A percentile compares a stretch with the other conserved stretches of the same genome.
These are phyloP conservation scores for Pogona vitticeps DNA, from an alignment of 2,113 vertebrate species.

Conservation along the genomic window DNA sequence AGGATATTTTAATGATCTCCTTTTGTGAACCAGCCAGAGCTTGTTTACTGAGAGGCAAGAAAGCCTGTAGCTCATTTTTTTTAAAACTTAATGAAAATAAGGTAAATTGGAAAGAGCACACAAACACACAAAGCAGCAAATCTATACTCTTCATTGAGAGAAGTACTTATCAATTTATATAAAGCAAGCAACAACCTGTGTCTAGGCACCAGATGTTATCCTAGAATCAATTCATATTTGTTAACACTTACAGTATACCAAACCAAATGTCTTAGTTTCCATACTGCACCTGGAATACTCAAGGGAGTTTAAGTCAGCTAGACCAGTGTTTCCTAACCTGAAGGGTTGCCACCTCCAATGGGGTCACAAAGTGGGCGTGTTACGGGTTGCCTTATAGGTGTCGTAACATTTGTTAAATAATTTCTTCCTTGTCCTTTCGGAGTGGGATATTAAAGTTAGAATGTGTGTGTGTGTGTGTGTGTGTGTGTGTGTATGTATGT, in stretches of 20 bases:
- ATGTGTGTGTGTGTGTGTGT: too few relatives aligned
- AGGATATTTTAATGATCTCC: not conserved
- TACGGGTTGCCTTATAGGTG: too few relatives aligned
- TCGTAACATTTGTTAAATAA: too few relatives aligned
- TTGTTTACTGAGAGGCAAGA: not conserved
- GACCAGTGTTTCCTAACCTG: too few relatives aligned
- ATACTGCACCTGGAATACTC: not conserved
- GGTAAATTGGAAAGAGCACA: not conserved
- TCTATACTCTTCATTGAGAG: constrained; percentile 18
- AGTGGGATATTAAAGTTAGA: too few relatives aligned
- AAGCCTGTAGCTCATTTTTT: not conserved
- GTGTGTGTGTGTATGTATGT: too few relatives aligned
- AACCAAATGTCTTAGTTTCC: not conserved
- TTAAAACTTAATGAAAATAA: constrained; percentile 1
- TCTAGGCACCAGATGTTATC: not conserved
- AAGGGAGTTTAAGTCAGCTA: too few relatives aligned
- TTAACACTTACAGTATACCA: too few relatives aligned
- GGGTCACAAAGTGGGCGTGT: too few relatives aligned
- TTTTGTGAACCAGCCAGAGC: not conserved
- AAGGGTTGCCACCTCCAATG: too few relatives aligned
- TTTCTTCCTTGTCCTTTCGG: too few relatives aligned
- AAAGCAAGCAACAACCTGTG: not conserved
- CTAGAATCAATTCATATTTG: constrained; percentile 1
- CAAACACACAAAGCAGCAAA: constrained; percentile 6
- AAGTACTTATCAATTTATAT: not conserved